Percentiles rank a stretch among this genome's conserved stretches.
Conservation (phyloP, 2,113 vertebrate genomes). For the Bos taurus region DNA sequence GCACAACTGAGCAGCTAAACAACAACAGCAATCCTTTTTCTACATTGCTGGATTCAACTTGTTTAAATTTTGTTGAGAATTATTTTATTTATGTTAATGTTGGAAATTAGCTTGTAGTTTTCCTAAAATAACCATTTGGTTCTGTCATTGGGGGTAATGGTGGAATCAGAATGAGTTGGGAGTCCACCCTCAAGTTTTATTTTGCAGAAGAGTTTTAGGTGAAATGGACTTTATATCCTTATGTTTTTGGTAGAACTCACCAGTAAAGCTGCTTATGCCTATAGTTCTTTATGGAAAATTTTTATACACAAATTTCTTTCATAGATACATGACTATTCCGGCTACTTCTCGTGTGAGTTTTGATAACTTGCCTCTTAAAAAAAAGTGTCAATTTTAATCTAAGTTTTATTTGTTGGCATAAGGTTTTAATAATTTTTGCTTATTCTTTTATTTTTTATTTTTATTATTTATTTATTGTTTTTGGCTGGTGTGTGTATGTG, state of each 20-base stretch:
- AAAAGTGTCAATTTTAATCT: background rate
- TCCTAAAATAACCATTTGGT: background rate
- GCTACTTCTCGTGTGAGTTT: background rate
- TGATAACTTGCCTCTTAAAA: background rate
- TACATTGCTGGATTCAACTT: background rate
- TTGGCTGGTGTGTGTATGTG: background rate
- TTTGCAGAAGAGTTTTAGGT: background rate
- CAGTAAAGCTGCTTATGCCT: background rate
- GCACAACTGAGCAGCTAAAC: background rate
- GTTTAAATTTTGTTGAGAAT: background rate
- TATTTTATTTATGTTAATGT: background rate
- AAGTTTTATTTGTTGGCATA: constrained; percentile 17
- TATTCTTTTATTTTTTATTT: background rate
- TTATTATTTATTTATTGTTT: background rate
- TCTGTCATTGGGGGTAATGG: background rate
- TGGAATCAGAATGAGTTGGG: background rate
- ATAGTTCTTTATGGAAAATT: background rate
- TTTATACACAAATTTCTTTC: background rate
- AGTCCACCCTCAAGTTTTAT: background rate
- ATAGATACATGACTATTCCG: background rate
- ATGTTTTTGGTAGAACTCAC: background rate
- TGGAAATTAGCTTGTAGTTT: constrained; percentile 13
- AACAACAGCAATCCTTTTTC: background rate
- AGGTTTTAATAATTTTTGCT: background rate
- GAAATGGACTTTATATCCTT: background rate